phyloP scores from a whole-genome alignment of 2,797 vertebrate species.

The Rhabdomys pumilio region DNA sequence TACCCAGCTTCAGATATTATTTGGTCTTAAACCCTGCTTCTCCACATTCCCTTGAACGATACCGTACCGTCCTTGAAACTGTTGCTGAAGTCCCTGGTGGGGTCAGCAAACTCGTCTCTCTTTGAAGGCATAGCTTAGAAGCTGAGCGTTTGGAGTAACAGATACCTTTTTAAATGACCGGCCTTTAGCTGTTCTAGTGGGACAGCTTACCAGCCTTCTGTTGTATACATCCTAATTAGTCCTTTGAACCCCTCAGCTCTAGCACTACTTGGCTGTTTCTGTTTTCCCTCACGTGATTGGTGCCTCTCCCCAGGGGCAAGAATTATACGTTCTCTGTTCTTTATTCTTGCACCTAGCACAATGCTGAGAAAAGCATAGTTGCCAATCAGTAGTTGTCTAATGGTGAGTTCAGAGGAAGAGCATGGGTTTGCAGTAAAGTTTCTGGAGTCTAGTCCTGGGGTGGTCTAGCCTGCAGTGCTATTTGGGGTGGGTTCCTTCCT shows the following conservation, averaged over 20 bases:
- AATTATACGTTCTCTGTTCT: not conserved
- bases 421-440: not conserved
- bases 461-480: not conserved
- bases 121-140: not conserved
- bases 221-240: not conserved
- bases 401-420: not conserved
- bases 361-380: conserved; percentile 54
- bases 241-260: not conserved
- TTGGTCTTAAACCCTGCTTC: not conserved
- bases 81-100: not conserved
- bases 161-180: not conserved
- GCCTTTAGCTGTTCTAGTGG: not conserved
- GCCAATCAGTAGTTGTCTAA: not conserved
- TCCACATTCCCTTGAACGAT: not conserved
- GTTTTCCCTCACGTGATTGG: not conserved
- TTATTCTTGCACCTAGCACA: conserved; percentile 62
- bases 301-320: not conserved
- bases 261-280: not conserved
- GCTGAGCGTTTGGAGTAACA: not conserved
- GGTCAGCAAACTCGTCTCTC: not conserved
- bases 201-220: not conserved
- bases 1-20: not conserved
- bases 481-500: conserved; percentile 9
- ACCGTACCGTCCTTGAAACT: conserved; percentile 6
- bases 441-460: conserved; percentile 16